Percentiles rank a stretch among this genome's conserved stretches.
Evolutionary conservation across 2,797 vertebrate species (phyloP).

Genomic region (Sebastes itinus): DNA sequence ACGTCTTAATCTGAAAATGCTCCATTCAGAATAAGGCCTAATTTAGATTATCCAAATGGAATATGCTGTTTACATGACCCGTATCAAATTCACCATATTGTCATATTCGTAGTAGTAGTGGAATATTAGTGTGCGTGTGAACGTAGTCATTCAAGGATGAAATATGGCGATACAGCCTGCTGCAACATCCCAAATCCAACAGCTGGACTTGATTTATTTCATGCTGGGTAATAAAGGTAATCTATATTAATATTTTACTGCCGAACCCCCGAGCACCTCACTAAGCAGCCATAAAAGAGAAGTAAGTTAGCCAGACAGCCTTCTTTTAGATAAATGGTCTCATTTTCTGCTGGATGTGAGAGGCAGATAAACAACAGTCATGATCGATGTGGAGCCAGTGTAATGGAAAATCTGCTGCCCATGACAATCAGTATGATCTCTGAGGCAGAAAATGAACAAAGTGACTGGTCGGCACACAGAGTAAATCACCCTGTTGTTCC

Average conservation of each 20-base stretch:
- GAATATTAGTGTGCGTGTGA: background rate
- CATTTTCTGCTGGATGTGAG: constrained; percentile 65
- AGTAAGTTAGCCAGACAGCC: constrained; percentile 40
- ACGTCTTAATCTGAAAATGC: background rate
- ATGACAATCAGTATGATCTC: constrained; percentile 71
- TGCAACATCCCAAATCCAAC: background rate
- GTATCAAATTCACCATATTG: background rate
- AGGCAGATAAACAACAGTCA: constrained; percentile 60
- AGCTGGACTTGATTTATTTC: constrained; percentile 43
- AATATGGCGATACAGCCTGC: background rate
- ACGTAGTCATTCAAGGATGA: background rate
- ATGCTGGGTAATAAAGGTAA: constrained; percentile 40
- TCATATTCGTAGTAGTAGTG: background rate
- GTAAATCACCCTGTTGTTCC: constrained; percentile 51
- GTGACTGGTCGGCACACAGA: constrained; percentile 48
- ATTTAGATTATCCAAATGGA: background rate
- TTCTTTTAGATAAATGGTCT: constrained; percentile 70
- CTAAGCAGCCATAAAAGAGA: constrained; percentile 51
- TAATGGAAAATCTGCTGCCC: constrained; percentile 71
- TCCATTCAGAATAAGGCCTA: too few relatives aligned
- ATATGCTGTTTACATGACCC: background rate
- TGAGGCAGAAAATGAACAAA: constrained; percentile 77
- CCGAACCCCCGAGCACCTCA: constrained; percentile 6
- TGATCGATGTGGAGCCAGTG: constrained; percentile 70
- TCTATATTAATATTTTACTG: constrained; percentile 62